Base-by-base conservation (phyloP, 1,140 invertebrate species). In the Elysia chlorotica region DNA sequence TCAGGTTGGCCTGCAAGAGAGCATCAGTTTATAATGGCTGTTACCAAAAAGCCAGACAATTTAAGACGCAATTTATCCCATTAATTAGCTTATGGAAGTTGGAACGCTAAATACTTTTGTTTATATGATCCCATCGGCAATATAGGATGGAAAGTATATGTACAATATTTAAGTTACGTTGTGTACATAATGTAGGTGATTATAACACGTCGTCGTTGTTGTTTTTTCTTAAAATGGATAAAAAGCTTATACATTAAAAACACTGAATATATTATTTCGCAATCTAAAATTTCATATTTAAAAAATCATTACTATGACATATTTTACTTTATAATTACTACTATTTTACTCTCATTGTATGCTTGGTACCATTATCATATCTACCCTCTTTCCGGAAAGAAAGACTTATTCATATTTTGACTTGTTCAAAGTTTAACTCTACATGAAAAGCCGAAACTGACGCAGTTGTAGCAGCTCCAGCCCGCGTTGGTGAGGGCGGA, bases 391-490 rank as follows among this genome's bases (percentile, higher is more conserved):
- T 48, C n/a, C n/a, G n/a, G n/a, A n/a, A n/a, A 48, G 41, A 48
- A 48, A 10, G 10, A 48, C 10, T n/a, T 48, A 48, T 48, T 10
- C 41, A n/a, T 48, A n/a, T 48, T 48, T n/a, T 48, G 41, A 48
- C 10, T 10, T 48, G 10, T 14, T n/a, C n/a, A 14, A n/a, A 48
- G 41, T 23, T 59, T 30, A 59, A 10, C 56, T 25, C n/a, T n/a
- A n/a, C n/a, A n/a, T n/a, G n/a, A n/a, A n/a, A n/a, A n/a, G n/a
- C n/a, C n/a, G n/a, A n/a, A n/a, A 74, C 68, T 73, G 53, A 76
- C 74, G 35, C 74, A 76, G 31, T 63, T 63, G 38, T 73, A 76
- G 48, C 74, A 76, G 61, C 74, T 76, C 74, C 74, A 76, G 2
- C 74, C 74, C 3, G 37, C 56, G 59, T 65, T 76, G 37, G 31